These are phyloP conservation scores for Acanthiza pusilla DNA, from an alignment of 2,797 vertebrate species.

Conservation along the genomic window DNA sequence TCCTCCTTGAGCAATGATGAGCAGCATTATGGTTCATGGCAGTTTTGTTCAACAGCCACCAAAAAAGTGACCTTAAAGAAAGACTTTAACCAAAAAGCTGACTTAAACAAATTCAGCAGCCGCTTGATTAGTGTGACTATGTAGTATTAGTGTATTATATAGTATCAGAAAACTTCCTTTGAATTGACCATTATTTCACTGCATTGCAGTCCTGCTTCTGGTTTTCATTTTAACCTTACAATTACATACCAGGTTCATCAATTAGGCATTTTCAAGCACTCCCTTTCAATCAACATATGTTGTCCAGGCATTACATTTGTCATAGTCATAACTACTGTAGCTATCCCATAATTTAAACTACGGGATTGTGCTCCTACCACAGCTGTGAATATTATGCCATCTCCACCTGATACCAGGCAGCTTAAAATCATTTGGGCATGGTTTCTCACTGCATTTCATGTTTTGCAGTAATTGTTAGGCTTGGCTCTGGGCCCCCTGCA, in stretches of 20 bases:
- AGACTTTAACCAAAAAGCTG: background rate
- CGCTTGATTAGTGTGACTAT: background rate
- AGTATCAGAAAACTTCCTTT: background rate
- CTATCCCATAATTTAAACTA: background rate
- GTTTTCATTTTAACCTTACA: background rate
- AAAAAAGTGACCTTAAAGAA: background rate
- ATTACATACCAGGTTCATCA: background rate
- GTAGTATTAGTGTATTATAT: background rate
- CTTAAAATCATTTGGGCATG: background rate
- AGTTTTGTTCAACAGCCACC: background rate
- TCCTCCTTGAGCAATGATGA: background rate
- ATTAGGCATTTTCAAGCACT: background rate
- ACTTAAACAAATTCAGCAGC: background rate
- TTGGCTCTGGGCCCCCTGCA: background rate
- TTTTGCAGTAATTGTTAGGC: background rate
- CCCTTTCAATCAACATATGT: background rate
- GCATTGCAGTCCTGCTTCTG: background rate
- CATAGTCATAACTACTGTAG: background rate
- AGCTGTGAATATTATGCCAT: background rate
- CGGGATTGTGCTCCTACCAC: background rate
- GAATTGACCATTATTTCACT: background rate
- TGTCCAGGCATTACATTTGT: background rate
- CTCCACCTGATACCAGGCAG: background rate
- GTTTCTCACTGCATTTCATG: background rate
- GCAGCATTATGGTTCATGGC: background rate